Evolutionary conservation across 2,888 invertebrate species (phyloP).

Genomic region (Drosophila buzzatii): DNA sequence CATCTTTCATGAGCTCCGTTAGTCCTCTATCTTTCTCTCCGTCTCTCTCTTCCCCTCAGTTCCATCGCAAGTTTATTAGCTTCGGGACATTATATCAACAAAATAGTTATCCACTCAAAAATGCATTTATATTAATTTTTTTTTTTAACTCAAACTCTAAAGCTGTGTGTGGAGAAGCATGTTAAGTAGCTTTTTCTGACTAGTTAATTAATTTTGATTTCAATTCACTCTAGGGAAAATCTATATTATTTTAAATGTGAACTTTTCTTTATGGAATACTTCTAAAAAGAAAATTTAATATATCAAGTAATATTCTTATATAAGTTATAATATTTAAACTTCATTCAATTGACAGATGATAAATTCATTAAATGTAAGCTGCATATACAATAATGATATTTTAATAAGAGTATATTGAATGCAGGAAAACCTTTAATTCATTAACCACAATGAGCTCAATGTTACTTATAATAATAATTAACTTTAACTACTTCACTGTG

Average conservation of each 20-base stretch:
- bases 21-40: not conserved
- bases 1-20: not conserved
- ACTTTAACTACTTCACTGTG: not conserved
- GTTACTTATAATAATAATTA: not conserved
- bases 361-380: too few relatives aligned
- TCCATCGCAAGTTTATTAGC: not conserved
- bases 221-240: not conserved
- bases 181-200: not conserved
- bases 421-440: not conserved
- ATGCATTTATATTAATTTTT: not conserved
- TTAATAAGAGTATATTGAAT: slow-evolving; percentile 1
- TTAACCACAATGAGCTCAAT: not conserved
- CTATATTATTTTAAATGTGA: not conserved
- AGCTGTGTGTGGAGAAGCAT: not conserved
- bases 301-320: too few relatives aligned
- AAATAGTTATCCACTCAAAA: not conserved
- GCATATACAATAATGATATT: not conserved
- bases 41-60: not conserved
- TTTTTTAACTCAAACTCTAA: too few relatives aligned
- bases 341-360: too few relatives aligned
- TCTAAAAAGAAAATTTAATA: too few relatives aligned
- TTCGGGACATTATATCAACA: slow-evolving; percentile 2
- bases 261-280: not conserved
- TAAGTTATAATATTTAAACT: too few relatives aligned
- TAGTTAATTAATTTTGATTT: not conserved